Evolutionary conservation across 2,888 invertebrate species (phyloP), one percentile per base, ranked within the genome.

Genomic region (Hirtodrosophila cameraria): DNA sequence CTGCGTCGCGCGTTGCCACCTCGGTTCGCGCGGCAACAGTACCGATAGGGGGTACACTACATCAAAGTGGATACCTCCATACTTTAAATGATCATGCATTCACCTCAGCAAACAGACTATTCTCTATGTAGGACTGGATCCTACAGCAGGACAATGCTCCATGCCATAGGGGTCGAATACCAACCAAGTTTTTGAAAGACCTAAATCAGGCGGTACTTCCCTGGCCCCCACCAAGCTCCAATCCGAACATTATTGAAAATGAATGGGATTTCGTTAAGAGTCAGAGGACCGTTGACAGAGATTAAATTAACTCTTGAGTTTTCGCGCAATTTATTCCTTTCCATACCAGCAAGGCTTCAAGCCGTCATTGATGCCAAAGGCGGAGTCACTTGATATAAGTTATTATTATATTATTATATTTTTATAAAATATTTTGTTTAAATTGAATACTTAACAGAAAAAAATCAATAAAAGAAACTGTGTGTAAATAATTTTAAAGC

Each of bases 41-140:
- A n/a, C n/a, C n/a, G n/a, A n/a, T 30, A 30, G 43, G 30, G 6
- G 31, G 16, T 3, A 43, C 43, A 16, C 30, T 43, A 20, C 15
- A 30, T 15, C 43, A 30, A 30, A 16, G 7, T 6, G 48, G 27
- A 35, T 48, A 48, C 36, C 33, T 35, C 36, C 25, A 33, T 25
- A 48, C 36, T 5, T 2, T 35, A 39, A 38, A 49, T 30, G 49
- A 49, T 16, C 49, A 49, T 30, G 15, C 28, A 9, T 18, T 38
- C 13, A 38, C 38, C 1, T 38, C 49, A 20, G 27, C 1, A 36
- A 48, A 48, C 8, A 48, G 31, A 16, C 45, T 45, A 1, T 45
- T 31, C 12, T 13, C 45, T 4, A 45, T 31, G 20, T 31, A 20
- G n/a, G 27, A 27, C 16, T 36, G 15, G 16, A 48, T 48, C n/a